phyloP scores from a whole-genome alignment of 2,113 vertebrate genomes.

The Cacatua alba region DNA sequence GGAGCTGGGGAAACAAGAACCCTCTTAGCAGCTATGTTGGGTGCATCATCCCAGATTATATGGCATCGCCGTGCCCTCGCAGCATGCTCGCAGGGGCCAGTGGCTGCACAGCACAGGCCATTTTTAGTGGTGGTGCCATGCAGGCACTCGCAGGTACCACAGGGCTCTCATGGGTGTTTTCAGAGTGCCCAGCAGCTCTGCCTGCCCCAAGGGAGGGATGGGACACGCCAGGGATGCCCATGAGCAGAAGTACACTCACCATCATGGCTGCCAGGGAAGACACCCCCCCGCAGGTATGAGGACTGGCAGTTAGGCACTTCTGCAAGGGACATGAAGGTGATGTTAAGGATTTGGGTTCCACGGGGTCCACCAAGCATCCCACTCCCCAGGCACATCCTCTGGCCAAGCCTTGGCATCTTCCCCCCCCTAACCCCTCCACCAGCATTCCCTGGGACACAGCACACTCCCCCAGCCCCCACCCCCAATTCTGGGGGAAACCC shows the following conservation, averaged over 20 bases:
- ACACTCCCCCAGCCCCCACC: too few species aligned
- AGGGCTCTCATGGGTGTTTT: rapidly evolving
- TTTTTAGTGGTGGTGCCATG: rapidly evolving
- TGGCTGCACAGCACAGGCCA: not conserved
- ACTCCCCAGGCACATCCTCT: rapidly evolving
- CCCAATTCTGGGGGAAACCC: rapidly evolving
- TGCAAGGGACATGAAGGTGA: constrained; percentile 64
- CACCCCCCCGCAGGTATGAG: constrained; percentile 84
- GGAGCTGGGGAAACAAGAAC: not conserved
- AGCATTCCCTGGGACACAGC: rapidly evolving
- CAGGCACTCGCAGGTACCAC: rapidly evolving
- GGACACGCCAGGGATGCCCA: rapidly evolving
- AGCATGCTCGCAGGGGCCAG: not conserved
- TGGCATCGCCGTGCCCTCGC: rapidly evolving
- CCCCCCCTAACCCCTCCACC: too few species aligned
- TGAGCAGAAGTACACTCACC: constrained; percentile 71
- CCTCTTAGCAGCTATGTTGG: not conserved
- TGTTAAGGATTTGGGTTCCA: rapidly evolving
- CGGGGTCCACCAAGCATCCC: not conserved
- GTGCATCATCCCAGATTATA: rapidly evolving
- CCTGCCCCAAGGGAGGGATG: rapidly evolving
- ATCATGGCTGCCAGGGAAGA: constrained; percentile 89
- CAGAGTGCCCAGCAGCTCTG: not conserved
- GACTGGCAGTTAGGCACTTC: constrained; percentile 99
- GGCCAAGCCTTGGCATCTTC: rapidly evolving